These are phyloP conservation scores for Toxonevra muliebris DNA, from an alignment of 2,888 invertebrate genomes.

Conservation along the genomic window DNA sequence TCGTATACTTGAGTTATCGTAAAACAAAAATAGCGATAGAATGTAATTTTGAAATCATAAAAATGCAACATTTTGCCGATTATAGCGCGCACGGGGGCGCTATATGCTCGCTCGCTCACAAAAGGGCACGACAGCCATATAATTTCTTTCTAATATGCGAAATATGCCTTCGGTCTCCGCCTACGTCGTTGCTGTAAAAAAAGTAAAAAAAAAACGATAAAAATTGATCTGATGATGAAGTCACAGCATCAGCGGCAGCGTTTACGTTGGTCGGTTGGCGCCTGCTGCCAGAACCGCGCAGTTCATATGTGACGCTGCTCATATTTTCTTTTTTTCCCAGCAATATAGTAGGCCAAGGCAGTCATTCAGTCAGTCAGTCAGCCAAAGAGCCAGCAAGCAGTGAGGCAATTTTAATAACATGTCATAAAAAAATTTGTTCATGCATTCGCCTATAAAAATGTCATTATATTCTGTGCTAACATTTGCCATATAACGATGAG, in stretches of 20 bases:
- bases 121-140: conserved; percentile 33
- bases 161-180: conserved; percentile 30
- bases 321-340: conserved; percentile 1
- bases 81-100: conserved; percentile 29
- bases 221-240: conserved; percentile 25
- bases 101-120: not conserved
- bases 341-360: conserved; percentile 14
- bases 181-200: not conserved
- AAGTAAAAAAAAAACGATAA: not conserved
- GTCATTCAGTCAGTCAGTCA: not conserved
- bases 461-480: conserved; percentile 45
- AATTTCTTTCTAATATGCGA: conserved; percentile 56
- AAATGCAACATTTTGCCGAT: conserved; percentile 53
- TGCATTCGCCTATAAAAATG: conserved; percentile 54
- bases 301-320: conserved; percentile 4
- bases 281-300: conserved; percentile 12
- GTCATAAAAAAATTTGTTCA: conserved; percentile 42
- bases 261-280: conserved; percentile 4
- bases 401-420: conserved; percentile 54
- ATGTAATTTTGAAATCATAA: conserved; percentile 59
- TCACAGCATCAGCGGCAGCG: conserved; percentile 16
- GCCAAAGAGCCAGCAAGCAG: no score
- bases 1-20: conserved; percentile 16
- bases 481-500: conserved; percentile 17
- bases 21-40: conserved; percentile 54